phyloP scores from a whole-genome alignment of 2,113 vertebrate genomes.

The Aegithalos caudatus region DNA sequence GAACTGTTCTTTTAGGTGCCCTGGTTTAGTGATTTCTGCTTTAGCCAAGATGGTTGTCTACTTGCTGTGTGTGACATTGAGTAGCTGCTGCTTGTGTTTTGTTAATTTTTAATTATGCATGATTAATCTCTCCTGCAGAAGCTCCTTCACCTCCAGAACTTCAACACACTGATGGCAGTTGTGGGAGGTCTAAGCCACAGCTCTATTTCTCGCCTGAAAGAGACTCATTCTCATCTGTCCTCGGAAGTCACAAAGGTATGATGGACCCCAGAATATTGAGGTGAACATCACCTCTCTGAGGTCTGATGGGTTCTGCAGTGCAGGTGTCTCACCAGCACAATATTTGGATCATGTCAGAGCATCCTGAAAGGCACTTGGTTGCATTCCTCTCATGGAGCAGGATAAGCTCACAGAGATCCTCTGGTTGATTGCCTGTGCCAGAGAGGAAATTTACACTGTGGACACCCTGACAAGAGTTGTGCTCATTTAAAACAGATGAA shows the following conservation, averaged over 20 bases:
- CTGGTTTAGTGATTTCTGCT: background rate
- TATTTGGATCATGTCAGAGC: background rate
- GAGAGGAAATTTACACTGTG: background rate
- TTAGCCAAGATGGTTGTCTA: background rate
- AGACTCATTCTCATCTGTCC: slow-evolving; percentile 89
- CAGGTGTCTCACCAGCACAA: background rate
- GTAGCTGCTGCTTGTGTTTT: background rate
- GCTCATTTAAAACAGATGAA: background rate
- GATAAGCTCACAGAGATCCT: background rate
- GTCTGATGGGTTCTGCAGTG: background rate
- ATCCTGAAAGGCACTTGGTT: background rate
- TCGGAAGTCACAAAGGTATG: slow-evolving; percentile 91
- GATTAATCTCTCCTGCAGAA: slow-evolving; percentile 76
- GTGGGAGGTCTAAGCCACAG: slow-evolving; percentile 96
- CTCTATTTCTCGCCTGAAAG: slow-evolving; percentile 94
- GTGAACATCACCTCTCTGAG: background rate
- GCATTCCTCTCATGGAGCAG: background rate
- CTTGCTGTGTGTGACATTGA: background rate
- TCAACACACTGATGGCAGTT: slow-evolving; percentile 96
- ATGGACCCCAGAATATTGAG: background rate
- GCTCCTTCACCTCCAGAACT: slow-evolving; percentile 93
- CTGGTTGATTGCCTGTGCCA: background rate
- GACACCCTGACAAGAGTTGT: background rate
- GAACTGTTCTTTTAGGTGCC: background rate
- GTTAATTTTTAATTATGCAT: background rate